These are phyloP conservation scores for Lumbricus terrestris DNA, from an alignment of 2,888 invertebrate species.

Conservation along the genomic window DNA sequence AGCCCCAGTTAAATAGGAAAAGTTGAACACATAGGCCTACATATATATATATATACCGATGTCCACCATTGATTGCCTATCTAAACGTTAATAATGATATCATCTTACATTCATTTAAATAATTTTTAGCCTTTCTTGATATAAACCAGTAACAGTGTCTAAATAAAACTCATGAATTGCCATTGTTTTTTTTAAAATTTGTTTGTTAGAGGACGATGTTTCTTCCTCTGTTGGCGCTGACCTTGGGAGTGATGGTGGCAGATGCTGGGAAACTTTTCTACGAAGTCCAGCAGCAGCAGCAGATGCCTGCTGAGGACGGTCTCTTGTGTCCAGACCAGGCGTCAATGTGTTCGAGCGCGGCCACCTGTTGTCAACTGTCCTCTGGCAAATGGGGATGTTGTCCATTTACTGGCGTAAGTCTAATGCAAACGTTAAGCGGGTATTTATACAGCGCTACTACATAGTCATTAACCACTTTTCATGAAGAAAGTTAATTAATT, in stretches of 20 bases:
- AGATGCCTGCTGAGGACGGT: not conserved
- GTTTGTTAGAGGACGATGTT: not conserved
- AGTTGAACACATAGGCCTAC: too few relatives aligned
- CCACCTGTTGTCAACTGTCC: not conserved
- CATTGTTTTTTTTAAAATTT: not conserved
- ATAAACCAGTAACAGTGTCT: not conserved
- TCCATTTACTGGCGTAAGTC: not conserved
- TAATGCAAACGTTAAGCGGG: not conserved
- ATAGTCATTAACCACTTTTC: too few relatives aligned
- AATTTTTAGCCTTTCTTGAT: not conserved
- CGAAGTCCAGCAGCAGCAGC: not conserved
- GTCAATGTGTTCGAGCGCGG: not conserved
- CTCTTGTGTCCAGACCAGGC: not conserved
- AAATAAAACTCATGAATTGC: not conserved
- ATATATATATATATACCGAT: too few relatives aligned
- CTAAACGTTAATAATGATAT: not conserved
- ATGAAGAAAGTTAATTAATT: too few relatives aligned
- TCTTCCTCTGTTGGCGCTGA: not conserved
- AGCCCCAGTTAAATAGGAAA: too few relatives aligned
- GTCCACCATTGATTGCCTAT: not conserved
- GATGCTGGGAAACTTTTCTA: not conserved
- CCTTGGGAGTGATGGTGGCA: conserved; percentile 4
- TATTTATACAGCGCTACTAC: too few relatives aligned
- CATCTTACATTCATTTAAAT: not conserved
- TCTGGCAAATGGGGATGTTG: conserved; percentile 9